Percentiles rank a stretch among this genome's conserved stretches.
Evolutionary conservation across 2,113 vertebrate species (phyloP).

Genomic region (Eurypyga helias): DNA sequence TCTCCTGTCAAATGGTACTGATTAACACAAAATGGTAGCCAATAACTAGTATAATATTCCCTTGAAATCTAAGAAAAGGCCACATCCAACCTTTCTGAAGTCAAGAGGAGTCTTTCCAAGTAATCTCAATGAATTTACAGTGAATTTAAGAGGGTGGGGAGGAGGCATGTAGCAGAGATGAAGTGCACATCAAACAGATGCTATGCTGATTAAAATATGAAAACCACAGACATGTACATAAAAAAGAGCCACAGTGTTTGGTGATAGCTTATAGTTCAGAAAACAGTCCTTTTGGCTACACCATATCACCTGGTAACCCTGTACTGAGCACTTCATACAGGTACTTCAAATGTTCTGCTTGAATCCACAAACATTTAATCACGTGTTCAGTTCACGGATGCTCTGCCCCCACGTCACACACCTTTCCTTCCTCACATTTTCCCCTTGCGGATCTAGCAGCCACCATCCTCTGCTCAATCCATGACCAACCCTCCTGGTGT

Average conservation of each 20-base stretch:
- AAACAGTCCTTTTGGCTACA: background rate
- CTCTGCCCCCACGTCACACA: background rate
- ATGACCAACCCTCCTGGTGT: background rate
- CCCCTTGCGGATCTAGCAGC: background rate
- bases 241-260: background rate
- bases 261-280: background rate
- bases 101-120: background rate
- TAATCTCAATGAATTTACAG: background rate
- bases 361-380: background rate
- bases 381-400: background rate
- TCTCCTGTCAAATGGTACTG: background rate
- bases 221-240: background rate
- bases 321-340: background rate
- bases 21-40: background rate
- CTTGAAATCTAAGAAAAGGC: background rate
- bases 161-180: background rate
- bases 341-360: background rate
- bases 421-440: background rate
- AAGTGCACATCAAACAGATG: background rate
- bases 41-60: background rate
- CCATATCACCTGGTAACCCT: background rate
- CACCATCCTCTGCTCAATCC: background rate
- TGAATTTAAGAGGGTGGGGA: accelerated
- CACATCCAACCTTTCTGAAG: background rate
- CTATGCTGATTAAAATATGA: background rate